phyloP scores from a whole-genome alignment of 1,140 invertebrate genomes.

The Neodiprion lecontei region DNA sequence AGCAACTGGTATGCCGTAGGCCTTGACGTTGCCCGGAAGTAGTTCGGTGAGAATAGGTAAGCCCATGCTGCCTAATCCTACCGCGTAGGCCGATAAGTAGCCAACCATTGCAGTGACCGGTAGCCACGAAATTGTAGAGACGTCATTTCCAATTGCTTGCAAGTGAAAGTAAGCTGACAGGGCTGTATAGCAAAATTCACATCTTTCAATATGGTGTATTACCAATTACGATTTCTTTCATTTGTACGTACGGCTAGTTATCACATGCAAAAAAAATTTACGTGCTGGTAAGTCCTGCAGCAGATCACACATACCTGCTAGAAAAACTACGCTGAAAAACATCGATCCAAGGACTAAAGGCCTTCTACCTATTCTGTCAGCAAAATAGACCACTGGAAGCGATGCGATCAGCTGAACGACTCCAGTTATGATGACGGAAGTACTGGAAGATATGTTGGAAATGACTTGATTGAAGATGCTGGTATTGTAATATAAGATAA shows the following conservation, averaged over 20 bases:
- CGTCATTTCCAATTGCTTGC: not conserved
- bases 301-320: not conserved
- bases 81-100: conserved; percentile 71
- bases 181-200: no score
- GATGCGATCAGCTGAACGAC: conserved; percentile 69
- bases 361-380: conserved; percentile 73
- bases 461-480: conserved; percentile 71
- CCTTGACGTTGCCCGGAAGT: conserved; percentile 73
- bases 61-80: conserved; percentile 74
- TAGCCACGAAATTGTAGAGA: not conserved
- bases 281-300: no score
- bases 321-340: conserved; percentile 59
- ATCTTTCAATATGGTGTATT: no score
- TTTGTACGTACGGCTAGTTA: no score
- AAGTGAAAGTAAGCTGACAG: not conserved
- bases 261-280: no score
- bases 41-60: conserved; percentile 75
- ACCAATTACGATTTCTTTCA: no score
- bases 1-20: conserved; percentile 70
- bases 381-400: conserved; percentile 65
- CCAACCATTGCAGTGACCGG: conserved; percentile 63
- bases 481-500: conserved; percentile 74
- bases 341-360: conserved; percentile 69
- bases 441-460: conserved; percentile 55
- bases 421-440: conserved; percentile 72